phyloP scores from a whole-genome alignment of 1,140 invertebrate genomes.

The Drosophila cardini region DNA sequence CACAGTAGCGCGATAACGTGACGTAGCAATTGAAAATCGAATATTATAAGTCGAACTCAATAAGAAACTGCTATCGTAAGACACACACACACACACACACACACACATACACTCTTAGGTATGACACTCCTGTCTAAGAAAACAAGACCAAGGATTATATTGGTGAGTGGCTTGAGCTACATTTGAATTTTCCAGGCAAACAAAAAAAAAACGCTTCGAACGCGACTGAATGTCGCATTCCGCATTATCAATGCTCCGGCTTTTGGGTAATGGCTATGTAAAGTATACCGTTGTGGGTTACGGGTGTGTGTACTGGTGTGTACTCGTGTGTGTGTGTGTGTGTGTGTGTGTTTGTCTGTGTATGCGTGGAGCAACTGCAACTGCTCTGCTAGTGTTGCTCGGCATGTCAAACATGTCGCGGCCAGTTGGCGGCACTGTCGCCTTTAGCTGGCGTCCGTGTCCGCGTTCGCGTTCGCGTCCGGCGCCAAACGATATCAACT shows the following conservation, averaged over 20 bases:
- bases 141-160: slow-evolving; percentile 77
- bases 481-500: slow-evolving; percentile 82
- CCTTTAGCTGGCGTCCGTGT: slow-evolving; percentile 66
- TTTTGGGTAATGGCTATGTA: slow-evolving; percentile 35
- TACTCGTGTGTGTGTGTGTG: not conserved
- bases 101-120: slow-evolving; percentile 28
- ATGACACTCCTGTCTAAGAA: slow-evolving; percentile 64
- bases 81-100: slow-evolving; percentile 37
- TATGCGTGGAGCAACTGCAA: slow-evolving; percentile 19
- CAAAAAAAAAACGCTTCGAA: slow-evolving; percentile 40
- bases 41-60: slow-evolving; percentile 35
- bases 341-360: slow-evolving; percentile 1
- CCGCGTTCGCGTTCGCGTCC: slow-evolving; percentile 48
- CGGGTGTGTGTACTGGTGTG: not conserved
- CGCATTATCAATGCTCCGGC: slow-evolving; percentile 61
- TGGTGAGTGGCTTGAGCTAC: slow-evolving; percentile 65
- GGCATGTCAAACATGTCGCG: slow-evolving; percentile 84
- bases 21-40: slow-evolving; percentile 5
- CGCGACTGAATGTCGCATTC: slow-evolving; percentile 57
- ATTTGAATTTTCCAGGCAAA: slow-evolving; percentile 76
- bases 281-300: slow-evolving; percentile 13
- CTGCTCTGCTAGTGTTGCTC: slow-evolving; percentile 56
- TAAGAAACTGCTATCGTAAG: slow-evolving; percentile 62
- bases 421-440: slow-evolving; percentile 83
- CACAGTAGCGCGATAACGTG: slow-evolving; percentile 65